Evolutionary conservation across 2,113 vertebrate species (phyloP).

Genomic region (Siniperca knerii): DNA sequence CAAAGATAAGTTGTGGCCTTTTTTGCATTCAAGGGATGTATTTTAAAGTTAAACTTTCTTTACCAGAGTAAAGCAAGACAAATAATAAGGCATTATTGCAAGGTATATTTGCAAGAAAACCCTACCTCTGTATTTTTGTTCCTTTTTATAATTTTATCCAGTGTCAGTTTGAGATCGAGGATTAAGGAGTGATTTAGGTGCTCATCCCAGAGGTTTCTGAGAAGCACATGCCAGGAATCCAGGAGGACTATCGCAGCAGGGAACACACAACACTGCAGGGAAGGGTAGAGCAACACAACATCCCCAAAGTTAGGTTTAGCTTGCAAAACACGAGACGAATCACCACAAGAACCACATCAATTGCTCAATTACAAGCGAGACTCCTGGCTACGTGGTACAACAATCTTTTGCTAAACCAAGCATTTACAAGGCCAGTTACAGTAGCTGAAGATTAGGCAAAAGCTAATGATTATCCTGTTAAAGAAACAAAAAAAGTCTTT

Average conservation of each 20-base stretch:
- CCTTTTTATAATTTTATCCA: slow-evolving; percentile 71
- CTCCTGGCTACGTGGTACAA: too few relatives aligned
- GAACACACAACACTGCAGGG: slow-evolving; percentile 84
- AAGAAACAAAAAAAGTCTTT: not conserved
- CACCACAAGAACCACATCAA: slow-evolving; percentile 35
- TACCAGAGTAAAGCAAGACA: not conserved
- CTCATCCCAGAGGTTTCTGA: slow-evolving; percentile 76
- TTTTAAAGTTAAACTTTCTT: not conserved
- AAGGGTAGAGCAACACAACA: slow-evolving; percentile 20
- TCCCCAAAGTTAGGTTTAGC: slow-evolving; percentile 26
- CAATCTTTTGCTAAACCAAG: not conserved
- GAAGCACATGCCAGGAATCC: slow-evolving; percentile 80
- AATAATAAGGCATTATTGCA: not conserved
- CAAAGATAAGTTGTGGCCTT: not conserved
- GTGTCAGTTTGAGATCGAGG: slow-evolving; percentile 66
- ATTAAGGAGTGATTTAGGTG: slow-evolving; percentile 78
- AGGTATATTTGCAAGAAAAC: not conserved
- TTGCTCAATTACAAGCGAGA: not conserved
- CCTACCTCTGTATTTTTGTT: slow-evolving; percentile 70
- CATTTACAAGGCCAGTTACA: not conserved
- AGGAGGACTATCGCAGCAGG: slow-evolving; percentile 78
- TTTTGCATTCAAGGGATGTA: not conserved
- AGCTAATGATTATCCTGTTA: not conserved
- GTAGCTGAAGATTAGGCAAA: not conserved
- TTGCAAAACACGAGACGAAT: slow-evolving; percentile 19